Conservation (phyloP, 30 jellyfish, hydroid and myxozoan species). For the Sanderia malayensis region DNA sequence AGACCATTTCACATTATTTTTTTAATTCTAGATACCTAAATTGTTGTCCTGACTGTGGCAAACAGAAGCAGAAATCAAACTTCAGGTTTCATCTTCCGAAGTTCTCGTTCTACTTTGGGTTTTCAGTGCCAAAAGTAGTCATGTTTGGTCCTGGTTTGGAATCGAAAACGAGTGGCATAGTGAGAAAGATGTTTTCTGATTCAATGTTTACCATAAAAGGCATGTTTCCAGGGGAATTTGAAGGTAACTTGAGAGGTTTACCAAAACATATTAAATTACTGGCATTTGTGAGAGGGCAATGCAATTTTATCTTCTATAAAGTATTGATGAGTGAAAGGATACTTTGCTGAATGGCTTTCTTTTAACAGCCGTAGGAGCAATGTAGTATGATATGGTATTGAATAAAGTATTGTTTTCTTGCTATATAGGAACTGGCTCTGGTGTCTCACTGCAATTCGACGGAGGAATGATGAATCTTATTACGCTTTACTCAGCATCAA, state of each 20-base stretch:
- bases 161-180: conserved; percentile 79
- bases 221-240: conserved; percentile 98
- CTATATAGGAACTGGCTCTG: conserved; percentile 86
- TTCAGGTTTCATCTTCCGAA: conserved; percentile 69
- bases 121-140: conserved; percentile 79
- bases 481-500: conserved; percentile 71
- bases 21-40: conserved; percentile 61
- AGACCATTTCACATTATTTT: too few species aligned
- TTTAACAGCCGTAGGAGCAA: not conserved
- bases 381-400: not conserved
- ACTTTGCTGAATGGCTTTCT: too few species aligned
- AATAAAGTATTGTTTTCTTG: not conserved
- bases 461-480: conserved; percentile 76
- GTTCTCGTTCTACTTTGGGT: conserved; percentile 78
- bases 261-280: too few species aligned
- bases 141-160: conserved; percentile 99
- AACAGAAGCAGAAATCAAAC: conserved; percentile 4
- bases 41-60: conserved; percentile 91
- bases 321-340: too few species aligned
- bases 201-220: conserved; percentile 87
- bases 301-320: too few species aligned
- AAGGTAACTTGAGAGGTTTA: conserved; percentile 13
- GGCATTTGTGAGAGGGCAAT: too few species aligned
- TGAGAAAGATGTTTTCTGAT: conserved; percentile 53
- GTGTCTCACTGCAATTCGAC: conserved; percentile 77